These are phyloP conservation scores for Gymnopithys bicolor DNA, from an alignment of 2,797 vertebrate species.

Conservation along the genomic window DNA sequence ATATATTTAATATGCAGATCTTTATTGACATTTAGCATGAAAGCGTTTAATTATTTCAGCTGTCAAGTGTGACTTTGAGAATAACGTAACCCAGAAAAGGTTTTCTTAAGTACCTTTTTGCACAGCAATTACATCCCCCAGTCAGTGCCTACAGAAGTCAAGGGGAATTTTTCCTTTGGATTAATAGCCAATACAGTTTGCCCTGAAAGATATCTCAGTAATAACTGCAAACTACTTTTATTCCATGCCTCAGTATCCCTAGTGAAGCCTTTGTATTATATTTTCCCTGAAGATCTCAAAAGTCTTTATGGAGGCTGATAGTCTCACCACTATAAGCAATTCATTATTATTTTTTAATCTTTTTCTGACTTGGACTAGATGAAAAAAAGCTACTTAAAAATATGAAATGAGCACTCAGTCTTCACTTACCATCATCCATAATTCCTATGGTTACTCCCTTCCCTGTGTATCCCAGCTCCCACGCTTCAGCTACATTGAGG, in stretches of 20 bases:
- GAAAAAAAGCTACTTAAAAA: background rate
- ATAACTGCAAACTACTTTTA: background rate
- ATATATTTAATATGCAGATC: slow-evolving; percentile 24
- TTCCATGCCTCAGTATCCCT: background rate
- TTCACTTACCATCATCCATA: slow-evolving; percentile 96
- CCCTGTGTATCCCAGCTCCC: slow-evolving; percentile 96
- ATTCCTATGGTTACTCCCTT: slow-evolving; percentile 98
- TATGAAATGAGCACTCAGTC: background rate
- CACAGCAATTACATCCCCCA: background rate
- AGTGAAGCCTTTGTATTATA: background rate
- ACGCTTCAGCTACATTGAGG: slow-evolving; percentile 99
- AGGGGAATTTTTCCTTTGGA: background rate
- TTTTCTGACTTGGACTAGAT: background rate
- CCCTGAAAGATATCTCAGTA: background rate
- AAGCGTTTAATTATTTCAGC: slow-evolving; percentile 52
- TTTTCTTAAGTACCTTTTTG: background rate
- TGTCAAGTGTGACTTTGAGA: slow-evolving; percentile 15
- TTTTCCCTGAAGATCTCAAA: background rate
- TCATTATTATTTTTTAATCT: background rate
- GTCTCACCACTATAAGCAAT: background rate
- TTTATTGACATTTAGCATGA: slow-evolving; percentile 31
- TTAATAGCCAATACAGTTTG: background rate
- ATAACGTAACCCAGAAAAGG: background rate
- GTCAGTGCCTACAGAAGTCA: background rate
- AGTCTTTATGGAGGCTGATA: background rate